Conservation (phyloP, 2,113 vertebrate genomes). For the Scomber colias region DNA sequence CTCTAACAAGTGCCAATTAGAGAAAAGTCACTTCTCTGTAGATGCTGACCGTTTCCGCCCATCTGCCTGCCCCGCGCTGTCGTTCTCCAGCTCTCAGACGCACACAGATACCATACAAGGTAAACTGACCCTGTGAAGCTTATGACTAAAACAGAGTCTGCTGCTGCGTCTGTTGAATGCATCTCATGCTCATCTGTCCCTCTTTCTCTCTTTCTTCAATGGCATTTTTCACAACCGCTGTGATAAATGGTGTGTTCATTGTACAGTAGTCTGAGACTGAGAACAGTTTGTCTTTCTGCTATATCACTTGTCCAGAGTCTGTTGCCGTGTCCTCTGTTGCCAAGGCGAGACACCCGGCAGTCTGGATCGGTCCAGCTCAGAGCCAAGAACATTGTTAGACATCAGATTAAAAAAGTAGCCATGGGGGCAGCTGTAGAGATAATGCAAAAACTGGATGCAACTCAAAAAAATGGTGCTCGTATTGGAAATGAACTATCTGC, state of each 20-base stretch:
- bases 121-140: constrained; percentile 35
- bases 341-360: constrained; percentile 26
- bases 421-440: constrained; percentile 27
- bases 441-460: constrained; percentile 10
- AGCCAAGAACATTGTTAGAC: constrained; percentile 21
- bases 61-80: constrained; percentile 24
- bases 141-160: constrained; percentile 70
- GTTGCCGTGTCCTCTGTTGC: neutral
- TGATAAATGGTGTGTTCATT: constrained; percentile 28
- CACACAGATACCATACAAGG: neutral
- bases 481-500: constrained; percentile 14
- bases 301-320: constrained; percentile 5
- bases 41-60: constrained; percentile 48
- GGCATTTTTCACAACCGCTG: constrained; percentile 28
- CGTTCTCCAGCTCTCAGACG: constrained; percentile 1
- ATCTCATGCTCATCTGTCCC: constrained; percentile 42
- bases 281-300: neutral
- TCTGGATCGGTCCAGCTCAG: neutral
- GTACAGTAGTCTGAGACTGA: neutral
- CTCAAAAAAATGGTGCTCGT: constrained; percentile 12
- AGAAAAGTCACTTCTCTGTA: constrained; percentile 65
- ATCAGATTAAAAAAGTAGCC: constrained; percentile 33
- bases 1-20: constrained; percentile 73
- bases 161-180: constrained; percentile 49
- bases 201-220: neutral